Evolutionary conservation across 30 jellyfish, hydroid and myxozoan genomes (phyloP).

Genomic region (Chrysaora quinquecirrha): DNA sequence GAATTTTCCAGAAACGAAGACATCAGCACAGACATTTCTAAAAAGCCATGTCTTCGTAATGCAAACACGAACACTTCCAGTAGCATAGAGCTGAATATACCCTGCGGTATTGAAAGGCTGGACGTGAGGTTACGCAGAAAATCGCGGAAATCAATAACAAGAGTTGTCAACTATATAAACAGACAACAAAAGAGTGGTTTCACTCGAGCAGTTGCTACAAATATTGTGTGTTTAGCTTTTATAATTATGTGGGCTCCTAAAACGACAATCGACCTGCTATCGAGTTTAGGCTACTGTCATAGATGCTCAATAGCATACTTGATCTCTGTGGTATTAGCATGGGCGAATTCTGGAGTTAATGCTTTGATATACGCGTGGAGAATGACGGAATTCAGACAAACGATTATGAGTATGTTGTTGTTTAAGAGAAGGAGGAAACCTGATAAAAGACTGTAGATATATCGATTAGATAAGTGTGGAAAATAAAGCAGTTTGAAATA

Average conservation of each 20-base stretch:
- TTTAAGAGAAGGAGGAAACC: no score
- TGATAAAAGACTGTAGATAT: no score
- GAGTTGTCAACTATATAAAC: constrained; percentile 16
- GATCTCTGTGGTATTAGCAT: constrained; percentile 58
- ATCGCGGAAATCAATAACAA: constrained; percentile 17
- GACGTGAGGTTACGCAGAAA: no score
- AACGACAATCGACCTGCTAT: constrained; percentile 58
- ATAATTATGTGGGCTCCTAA: constrained; percentile 72
- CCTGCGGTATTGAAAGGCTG: no score
- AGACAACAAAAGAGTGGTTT: constrained; percentile 29
- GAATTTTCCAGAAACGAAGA: no score
- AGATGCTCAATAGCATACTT: constrained; percentile 36
- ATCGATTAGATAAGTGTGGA: no score
- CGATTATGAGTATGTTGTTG: constrained; percentile 6
- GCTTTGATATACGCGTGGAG: constrained; percentile 75
- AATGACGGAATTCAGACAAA: constrained; percentile 60
- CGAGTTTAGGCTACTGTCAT: constrained; percentile 62
- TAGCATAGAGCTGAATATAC: no score
- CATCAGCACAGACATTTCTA: no score
- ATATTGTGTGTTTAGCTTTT: constrained; percentile 56
- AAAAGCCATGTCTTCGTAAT: no score
- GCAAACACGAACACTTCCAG: no score
- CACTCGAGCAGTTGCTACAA: constrained; percentile 55
- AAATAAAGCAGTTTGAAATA: no score
- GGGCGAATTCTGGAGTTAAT: constrained; percentile 71